Evolutionary conservation across 2,888 invertebrate genomes (phyloP).

Genomic region (Xestia rhomboidea): DNA sequence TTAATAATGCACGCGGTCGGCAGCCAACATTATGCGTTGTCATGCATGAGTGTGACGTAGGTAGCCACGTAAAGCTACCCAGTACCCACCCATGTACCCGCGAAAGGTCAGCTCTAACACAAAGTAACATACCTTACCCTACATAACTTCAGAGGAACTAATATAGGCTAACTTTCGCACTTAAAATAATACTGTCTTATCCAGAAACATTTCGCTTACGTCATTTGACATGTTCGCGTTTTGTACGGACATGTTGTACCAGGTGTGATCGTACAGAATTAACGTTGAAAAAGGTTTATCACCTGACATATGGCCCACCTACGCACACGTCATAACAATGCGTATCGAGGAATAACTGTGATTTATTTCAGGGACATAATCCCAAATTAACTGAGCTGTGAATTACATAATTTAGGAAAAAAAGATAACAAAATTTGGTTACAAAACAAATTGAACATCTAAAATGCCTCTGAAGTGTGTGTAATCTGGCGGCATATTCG

Average conservation of each 20-base stretch:
- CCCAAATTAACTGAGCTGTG: constrained; percentile 12
- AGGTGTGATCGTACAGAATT: constrained; percentile 19
- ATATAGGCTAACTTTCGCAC: constrained; percentile 55
- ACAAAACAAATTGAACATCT: constrained; percentile 55
- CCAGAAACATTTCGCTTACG: constrained; percentile 10
- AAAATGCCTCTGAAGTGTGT: constrained; percentile 40
- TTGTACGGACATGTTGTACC: constrained; percentile 19
- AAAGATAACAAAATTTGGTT: constrained; percentile 17
- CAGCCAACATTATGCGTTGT: constrained; percentile 78
- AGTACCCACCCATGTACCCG: constrained; percentile 62
- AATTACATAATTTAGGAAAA: constrained; percentile 26
- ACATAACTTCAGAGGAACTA: constrained; percentile 58
- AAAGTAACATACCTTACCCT: constrained; percentile 67
- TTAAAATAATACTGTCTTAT: constrained; percentile 50
- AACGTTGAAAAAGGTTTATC: constrained; percentile 45
- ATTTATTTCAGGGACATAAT: constrained; percentile 41
- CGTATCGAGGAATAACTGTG: constrained; percentile 21
- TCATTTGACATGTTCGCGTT: constrained; percentile 27
- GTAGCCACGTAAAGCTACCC: constrained; percentile 60
- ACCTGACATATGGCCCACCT: constrained; percentile 44
- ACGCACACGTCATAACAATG: constrained; percentile 57
- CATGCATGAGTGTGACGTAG: constrained; percentile 75
- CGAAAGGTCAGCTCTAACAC: constrained; percentile 78
- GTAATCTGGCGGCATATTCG: constrained; percentile 54
- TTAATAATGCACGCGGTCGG: constrained; percentile 82